These are phyloP conservation scores for Drosophila kurseongensis DNA, from an alignment of 1,140 invertebrate species.

Conservation along the genomic window DNA sequence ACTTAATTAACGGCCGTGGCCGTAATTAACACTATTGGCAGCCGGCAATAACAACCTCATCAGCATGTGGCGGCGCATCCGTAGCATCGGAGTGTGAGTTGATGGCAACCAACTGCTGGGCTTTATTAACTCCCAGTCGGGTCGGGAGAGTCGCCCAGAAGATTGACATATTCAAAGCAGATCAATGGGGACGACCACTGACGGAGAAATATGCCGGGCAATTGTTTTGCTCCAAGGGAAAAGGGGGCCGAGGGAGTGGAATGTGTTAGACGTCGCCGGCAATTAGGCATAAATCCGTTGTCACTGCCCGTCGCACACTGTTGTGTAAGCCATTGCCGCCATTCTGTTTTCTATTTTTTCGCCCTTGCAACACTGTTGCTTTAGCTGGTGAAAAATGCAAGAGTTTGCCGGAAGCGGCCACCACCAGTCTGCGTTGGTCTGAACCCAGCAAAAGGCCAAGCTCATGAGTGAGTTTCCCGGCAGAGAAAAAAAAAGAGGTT, in stretches of 20 bases:
- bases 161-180: conserved; percentile 55
- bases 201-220: conserved; percentile 12
- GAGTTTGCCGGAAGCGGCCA: conserved; percentile 59
- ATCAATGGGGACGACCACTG: conserved; percentile 16
- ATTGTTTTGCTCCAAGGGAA: conserved; percentile 2
- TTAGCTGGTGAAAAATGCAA: conserved; percentile 67
- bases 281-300: conserved; percentile 69
- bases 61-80: conserved; percentile 17
- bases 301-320: conserved; percentile 50
- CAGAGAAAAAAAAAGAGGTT: conserved; percentile 11
- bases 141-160: conserved; percentile 1
- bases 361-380: conserved; percentile 43
- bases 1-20: conserved; percentile 62
- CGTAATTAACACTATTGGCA: conserved; percentile 65
- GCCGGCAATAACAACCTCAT: conserved; percentile 38
- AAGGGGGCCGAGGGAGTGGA: background rate
- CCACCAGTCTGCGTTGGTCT: conserved; percentile 60
- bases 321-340: conserved; percentile 34
- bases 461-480: background rate
- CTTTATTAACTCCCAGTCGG: conserved; percentile 53
- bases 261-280: conserved; percentile 47
- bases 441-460: conserved; percentile 40
- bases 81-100: conserved; percentile 30
- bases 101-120: conserved; percentile 43
- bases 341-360: conserved; percentile 21